Conservation (phyloP, 2,797 vertebrate genomes). For the Sciurus carolinensis region DNA sequence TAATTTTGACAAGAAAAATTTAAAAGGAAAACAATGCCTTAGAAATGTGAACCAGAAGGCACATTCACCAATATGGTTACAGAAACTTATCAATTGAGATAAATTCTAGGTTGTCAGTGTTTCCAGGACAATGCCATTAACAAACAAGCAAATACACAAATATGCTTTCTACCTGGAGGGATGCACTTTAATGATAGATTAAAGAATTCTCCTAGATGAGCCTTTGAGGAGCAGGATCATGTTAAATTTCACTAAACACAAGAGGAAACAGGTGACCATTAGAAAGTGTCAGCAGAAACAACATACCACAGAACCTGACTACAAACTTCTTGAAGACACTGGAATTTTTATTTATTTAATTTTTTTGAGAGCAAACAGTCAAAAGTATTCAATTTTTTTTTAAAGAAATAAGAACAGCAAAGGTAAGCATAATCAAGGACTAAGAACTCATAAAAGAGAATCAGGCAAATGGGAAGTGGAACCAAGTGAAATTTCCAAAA, state of each 20-base stretch:
- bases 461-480: not conserved
- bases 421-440: not conserved
- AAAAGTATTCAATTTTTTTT: not conserved
- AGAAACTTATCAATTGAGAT: not conserved
- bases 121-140: not conserved
- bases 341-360: not conserved
- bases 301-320: not conserved
- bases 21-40: not conserved
- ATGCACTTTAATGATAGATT: not conserved
- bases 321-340: not conserved
- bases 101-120: not conserved
- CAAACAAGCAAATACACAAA: not conserved
- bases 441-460: not conserved
- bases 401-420: not conserved
- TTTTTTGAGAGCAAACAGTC: not conserved
- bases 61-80: not conserved
- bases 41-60: not conserved
- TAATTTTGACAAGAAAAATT: not conserved
- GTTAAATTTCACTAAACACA: not conserved
- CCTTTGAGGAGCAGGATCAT: not conserved
- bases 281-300: not conserved
- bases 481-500: not conserved
- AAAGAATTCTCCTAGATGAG: not conserved
- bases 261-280: not conserved
- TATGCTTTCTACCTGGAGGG: not conserved